Percentiles rank a stretch among this genome's conserved stretches.
Conservation (phyloP, 2,888 invertebrate species). For the Agonopterix heracliana region DNA sequence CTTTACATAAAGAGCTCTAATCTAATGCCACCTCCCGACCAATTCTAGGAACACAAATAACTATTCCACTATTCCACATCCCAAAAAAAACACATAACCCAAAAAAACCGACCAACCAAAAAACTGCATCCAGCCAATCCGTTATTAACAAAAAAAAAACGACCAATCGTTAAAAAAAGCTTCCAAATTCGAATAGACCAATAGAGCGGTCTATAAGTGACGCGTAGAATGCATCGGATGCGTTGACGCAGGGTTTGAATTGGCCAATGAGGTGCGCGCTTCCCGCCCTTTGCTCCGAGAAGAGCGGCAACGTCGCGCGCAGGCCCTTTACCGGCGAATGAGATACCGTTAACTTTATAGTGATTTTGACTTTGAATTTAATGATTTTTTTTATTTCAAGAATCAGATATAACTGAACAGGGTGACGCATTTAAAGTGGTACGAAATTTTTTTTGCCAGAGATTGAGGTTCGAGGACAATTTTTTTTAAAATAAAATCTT, state of each 20-base stretch:
- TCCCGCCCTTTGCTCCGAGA: constrained; percentile 22
- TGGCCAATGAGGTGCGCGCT: constrained; percentile 28
- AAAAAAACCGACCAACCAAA: background rate
- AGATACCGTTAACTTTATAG: background rate
- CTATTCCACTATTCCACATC: background rate
- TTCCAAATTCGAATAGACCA: constrained; percentile 33
- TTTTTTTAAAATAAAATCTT: too few relatives aligned
- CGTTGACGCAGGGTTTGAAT: constrained; percentile 17
- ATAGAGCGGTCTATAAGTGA: constrained; percentile 34
- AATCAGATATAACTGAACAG: background rate
- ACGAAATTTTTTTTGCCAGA: too few relatives aligned
- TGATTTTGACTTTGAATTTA: background rate
- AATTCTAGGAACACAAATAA: too few relatives aligned
- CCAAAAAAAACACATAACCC: background rate
- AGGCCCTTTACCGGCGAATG: constrained; percentile 6
- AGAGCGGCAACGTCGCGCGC: constrained; percentile 19
- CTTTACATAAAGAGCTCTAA: background rate
- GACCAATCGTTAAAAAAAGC: constrained; percentile 19
- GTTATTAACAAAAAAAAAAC: constrained; percentile 11
- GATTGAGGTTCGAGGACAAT: too few relatives aligned
- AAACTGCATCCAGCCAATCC: background rate
- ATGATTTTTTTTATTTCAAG: background rate
- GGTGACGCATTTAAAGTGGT: background rate
- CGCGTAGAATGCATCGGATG: constrained; percentile 28
- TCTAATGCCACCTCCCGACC: background rate